A percentile compares a stretch with the other conserved stretches of the same genome.
Conservation (phyloP, 1,140 invertebrate genomes). For the Ditylenchus dipsaci region DNA sequence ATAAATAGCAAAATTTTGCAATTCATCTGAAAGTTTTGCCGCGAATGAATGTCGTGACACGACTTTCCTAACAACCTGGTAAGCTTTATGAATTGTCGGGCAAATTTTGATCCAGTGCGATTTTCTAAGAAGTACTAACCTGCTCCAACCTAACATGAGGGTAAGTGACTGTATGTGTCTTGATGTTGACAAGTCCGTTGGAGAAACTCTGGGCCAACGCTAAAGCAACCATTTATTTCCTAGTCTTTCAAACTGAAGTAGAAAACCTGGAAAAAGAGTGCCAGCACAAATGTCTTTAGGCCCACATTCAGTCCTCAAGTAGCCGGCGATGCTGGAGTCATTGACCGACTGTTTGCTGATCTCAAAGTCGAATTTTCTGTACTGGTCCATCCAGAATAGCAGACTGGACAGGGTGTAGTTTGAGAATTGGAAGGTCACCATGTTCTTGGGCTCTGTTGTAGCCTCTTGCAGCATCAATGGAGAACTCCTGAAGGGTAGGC, state of each 20-base stretch:
- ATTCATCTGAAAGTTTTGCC: too few relatives aligned
- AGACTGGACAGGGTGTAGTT: constrained; percentile 54
- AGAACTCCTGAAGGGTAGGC: constrained; percentile 49
- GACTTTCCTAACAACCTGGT: too few relatives aligned
- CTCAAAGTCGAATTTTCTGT: constrained; percentile 56
- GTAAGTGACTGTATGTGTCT: constrained; percentile 56
- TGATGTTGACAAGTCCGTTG: constrained; percentile 55
- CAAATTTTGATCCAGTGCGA: too few relatives aligned
- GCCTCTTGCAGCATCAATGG: constrained; percentile 30
- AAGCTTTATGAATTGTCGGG: too few relatives aligned
- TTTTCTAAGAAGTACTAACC: too few relatives aligned
- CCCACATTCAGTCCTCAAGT: constrained; percentile 55
- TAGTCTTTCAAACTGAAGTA: background rate
- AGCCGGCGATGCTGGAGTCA: constrained; percentile 50
- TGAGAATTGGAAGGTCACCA: constrained; percentile 55
- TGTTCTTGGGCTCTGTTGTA: constrained; percentile 30
- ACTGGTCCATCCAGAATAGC: constrained; percentile 57
- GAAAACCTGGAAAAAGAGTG: constrained; percentile 48
- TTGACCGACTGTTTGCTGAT: constrained; percentile 52
- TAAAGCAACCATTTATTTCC: constrained; percentile 4
- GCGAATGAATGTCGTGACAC: too few relatives aligned
- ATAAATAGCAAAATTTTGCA: too few relatives aligned
- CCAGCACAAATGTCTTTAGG: constrained; percentile 54
- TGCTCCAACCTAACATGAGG: constrained; percentile 45
- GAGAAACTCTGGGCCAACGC: constrained; percentile 48